Evolutionary conservation across 2,888 invertebrate genomes (phyloP).

Genomic region (Homarus gammarus): DNA sequence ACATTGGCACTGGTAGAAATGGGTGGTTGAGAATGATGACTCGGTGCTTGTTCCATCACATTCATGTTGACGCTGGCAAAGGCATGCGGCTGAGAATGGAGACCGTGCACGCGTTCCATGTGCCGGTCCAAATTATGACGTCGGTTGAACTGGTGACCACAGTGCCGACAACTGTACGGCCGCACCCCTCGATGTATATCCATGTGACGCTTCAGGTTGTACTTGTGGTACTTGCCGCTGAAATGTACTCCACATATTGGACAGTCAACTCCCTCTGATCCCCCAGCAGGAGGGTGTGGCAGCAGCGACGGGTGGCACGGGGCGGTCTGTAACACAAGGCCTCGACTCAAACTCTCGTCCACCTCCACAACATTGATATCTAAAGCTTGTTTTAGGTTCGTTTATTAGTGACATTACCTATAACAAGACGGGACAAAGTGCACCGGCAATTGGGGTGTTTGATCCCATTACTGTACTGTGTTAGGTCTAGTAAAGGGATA

Average conservation of each 20-base stretch:
- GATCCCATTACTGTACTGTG: not conserved
- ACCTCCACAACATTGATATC: conserved; percentile 37
- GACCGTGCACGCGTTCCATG: conserved; percentile 66
- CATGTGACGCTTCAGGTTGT: conserved; percentile 73
- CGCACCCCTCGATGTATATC: conserved; percentile 69
- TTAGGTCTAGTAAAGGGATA: conserved; percentile 11
- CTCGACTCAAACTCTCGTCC: conserved; percentile 51
- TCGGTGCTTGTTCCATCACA: not conserved
- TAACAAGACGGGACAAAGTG: not conserved
- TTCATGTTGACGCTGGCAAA: not conserved
- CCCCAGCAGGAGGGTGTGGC: conserved; percentile 28
- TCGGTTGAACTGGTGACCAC: conserved; percentile 68
- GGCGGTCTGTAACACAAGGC: conserved; percentile 69
- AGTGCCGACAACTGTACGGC: conserved; percentile 67
- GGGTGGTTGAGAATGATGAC: conserved; percentile 24
- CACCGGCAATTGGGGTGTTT: not conserved
- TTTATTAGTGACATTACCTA: not conserved
- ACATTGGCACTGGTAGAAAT: not conserved
- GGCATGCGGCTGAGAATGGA: not conserved
- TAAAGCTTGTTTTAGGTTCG: conserved; percentile 1
- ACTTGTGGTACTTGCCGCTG: conserved; percentile 74
- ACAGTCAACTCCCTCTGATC: conserved; percentile 57
- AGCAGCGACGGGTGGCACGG: conserved; percentile 45
- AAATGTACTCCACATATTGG: conserved; percentile 73
- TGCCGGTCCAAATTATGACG: conserved; percentile 70